Base-by-base conservation (phyloP, 2,888 invertebrate species). In the Molanna angustata region DNA sequence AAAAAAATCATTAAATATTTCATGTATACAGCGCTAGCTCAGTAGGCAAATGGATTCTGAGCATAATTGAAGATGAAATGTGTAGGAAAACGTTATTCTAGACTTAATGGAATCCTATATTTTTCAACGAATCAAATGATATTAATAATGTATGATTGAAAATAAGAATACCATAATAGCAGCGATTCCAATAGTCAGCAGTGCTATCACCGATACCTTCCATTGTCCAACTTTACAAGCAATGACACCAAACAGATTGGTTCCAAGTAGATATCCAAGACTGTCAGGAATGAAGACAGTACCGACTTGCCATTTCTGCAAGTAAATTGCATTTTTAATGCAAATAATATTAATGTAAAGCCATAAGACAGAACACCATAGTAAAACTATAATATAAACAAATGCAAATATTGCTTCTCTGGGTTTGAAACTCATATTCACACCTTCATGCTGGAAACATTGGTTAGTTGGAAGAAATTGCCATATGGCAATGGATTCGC, bases 261-360 rank as follows among this genome's bases (percentile, higher is more conserved):
- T 90, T 19, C 90, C 91, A 33, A 91, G 69, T 56, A 91, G 79
- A 65, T 91, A 92, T 0, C 91, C 91, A 22, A 91, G 64, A 62
- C 90, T 91, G 67, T 92, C 92, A 0, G 92, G 91, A 56, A 92
- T 84, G 64, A 92, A 92, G 3, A 90, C 88, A 0, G 87, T 84
- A 2, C 91, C 91, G 63, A 86, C 68, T 65, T 88, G 85, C 88
- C 88, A 88, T 63, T 79, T 80, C 73, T 82, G 67, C 4, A 46
- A 44, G 3, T 9, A 32, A n/a, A 17, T 7, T 11, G 11, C 7
- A 27, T 6, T 7, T 27, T 27, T 7, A 27, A 6, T 11, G 11
- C 6, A 27, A 27, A 27, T 27, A 27, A 27, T 27, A 27, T 35
- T 35, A 11, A 6, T 4, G 7, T 13, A 13, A 13, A 35, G 4